phyloP scores from a whole-genome alignment of 1,140 invertebrate genomes.

The Lepidostoma basale region DNA sequence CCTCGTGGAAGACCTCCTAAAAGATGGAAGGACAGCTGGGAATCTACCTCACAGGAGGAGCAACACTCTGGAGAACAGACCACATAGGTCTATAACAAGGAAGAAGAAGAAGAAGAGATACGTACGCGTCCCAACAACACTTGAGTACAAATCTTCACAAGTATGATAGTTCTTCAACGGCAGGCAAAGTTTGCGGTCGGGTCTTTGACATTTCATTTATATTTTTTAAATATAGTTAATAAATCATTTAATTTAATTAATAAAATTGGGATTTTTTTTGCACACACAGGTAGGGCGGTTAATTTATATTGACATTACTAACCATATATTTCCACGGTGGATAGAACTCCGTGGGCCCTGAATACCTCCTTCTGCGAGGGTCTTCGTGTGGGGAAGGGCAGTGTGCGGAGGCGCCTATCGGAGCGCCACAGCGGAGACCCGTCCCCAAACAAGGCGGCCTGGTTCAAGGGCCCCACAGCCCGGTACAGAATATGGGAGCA shows the following conservation, averaged over 20 bases:
- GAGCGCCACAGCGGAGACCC: conserved; percentile 71
- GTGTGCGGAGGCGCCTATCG: conserved; percentile 70
- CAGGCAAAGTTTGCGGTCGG: no score
- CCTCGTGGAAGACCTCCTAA: no score
- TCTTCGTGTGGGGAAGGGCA: conserved; percentile 83
- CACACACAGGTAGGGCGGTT: neutral
- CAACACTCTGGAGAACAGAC: no score
- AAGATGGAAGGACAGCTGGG: no score
- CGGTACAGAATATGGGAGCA: conserved; percentile 82
- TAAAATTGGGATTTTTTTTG: neutral
- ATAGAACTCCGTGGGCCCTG: conserved; percentile 74
- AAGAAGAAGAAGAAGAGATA: no score
- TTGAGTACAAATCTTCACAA: no score
- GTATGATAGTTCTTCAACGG: no score
- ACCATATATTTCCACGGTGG: conserved; percentile 79
- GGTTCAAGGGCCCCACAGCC: conserved; percentile 76
- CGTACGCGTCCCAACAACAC: no score
- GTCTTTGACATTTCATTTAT: no score
- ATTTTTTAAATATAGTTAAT: no score
- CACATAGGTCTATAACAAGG: no score
- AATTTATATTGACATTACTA: conserved; percentile 44
- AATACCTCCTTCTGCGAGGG: conserved; percentile 83
- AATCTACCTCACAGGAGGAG: no score
- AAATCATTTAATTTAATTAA: neutral
- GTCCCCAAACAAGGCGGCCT: conserved; percentile 75